These are phyloP conservation scores for Eurystomus gularis DNA, from an alignment of 2,113 vertebrate genomes.

Conservation along the genomic window DNA sequence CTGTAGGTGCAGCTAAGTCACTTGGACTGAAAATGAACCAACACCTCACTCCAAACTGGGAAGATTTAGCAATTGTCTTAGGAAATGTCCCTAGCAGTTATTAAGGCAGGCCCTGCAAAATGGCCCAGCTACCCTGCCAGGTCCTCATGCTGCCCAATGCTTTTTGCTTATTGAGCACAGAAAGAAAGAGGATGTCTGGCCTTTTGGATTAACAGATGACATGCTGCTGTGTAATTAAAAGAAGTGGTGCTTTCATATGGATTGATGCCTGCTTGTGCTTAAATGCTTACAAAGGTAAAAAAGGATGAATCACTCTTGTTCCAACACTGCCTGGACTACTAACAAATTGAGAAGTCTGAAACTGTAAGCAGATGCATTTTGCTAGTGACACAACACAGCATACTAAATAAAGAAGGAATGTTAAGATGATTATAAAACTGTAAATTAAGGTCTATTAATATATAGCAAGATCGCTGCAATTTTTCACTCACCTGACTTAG, in stretches of 20 bases:
- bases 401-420: not conserved
- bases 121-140: not conserved
- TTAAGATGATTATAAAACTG: not conserved
- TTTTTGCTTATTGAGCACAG: not conserved
- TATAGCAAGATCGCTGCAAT: not conserved
- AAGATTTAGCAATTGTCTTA: not conserved
- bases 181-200: not conserved
- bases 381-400: not conserved
- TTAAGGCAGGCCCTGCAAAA: not conserved
- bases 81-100: not conserved
- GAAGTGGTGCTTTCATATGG: not conserved
- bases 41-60: not conserved
- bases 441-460: not conserved
- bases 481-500: not conserved
- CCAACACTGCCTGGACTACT: not conserved
- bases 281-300: not conserved
- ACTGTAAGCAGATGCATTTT: not conserved
- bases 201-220: not conserved
- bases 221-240: not conserved
- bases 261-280: not conserved
- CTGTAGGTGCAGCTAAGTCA: not conserved
- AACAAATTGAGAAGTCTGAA: not conserved
- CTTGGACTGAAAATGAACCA: not conserved
- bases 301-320: not conserved
- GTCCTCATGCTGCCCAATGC: not conserved